Percentiles rank a stretch among this genome's conserved stretches.
phyloP scores from a whole-genome alignment of 2,888 invertebrate species.

The Andrena minutula region DNA sequence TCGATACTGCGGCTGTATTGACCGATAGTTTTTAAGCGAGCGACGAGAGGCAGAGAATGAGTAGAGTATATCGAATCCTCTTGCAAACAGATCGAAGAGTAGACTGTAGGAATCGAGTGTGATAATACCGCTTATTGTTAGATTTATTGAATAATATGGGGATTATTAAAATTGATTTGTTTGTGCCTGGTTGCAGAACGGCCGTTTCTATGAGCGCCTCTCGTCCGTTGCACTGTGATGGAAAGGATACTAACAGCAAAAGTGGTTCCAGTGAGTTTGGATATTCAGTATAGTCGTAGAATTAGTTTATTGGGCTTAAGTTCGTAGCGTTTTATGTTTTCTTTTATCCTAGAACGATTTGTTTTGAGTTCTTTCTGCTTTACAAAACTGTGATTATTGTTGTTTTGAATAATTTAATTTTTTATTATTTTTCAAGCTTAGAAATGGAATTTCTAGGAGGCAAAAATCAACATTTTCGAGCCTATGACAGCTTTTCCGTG shows the following conservation, averaged over 20 bases:
- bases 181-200: constrained; percentile 78
- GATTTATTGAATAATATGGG: too few species aligned
- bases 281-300: not conserved
- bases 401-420: too few species aligned
- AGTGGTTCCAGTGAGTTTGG: constrained; percentile 80
- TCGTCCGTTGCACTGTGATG: constrained; percentile 83
- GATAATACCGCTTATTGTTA: constrained; percentile 66
- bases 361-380: too few species aligned
- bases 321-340: too few species aligned
- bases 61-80: constrained; percentile 68
- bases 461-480: too few species aligned
- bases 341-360: too few species aligned
- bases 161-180: constrained; percentile 10
- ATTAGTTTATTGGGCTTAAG: too few species aligned
- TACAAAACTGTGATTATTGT: too few species aligned
- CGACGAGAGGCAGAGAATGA: not conserved
- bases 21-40: not conserved
- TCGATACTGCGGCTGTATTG: not conserved
- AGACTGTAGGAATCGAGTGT: constrained; percentile 68
- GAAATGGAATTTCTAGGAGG: too few species aligned
- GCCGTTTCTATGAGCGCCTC: constrained; percentile 84
- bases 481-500: too few species aligned
- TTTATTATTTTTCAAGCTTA: too few species aligned
- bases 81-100: constrained; percentile 44
- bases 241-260: constrained; percentile 82